Conservation (phyloP, 2,113 vertebrate species). For the Anoplopoma fimbria region DNA sequence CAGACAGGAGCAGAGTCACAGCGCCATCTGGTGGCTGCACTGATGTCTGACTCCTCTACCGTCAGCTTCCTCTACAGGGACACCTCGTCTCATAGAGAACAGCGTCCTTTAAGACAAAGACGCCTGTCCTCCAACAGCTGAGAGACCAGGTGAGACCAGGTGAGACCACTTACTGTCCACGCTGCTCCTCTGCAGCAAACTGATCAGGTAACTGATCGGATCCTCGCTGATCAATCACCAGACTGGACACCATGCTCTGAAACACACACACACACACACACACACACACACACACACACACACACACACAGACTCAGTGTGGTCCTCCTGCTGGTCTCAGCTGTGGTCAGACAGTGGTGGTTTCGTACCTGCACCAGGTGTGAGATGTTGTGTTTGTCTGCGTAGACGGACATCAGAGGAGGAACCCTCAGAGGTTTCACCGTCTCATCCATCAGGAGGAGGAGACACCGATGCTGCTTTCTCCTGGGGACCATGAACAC, state of each 20-base stretch:
- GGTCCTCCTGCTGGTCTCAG: background rate
- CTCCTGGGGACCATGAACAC: conserved; percentile 11
- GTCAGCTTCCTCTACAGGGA: no score
- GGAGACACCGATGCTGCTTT: background rate
- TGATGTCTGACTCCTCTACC: no score
- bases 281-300: conserved; percentile 38
- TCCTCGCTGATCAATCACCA: conserved; percentile 89
- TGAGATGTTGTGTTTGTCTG: conserved; percentile 86
- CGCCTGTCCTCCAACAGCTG: no score
- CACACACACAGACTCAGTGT: background rate
- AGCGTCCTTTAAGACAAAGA: no score
- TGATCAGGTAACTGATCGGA: conserved; percentile 88
- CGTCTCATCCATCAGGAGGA: conserved; percentile 84
- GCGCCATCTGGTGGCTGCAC: conserved; percentile 19
- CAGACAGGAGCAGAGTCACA: background rate
- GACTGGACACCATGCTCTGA: conserved; percentile 87
- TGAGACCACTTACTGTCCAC: conserved; percentile 84
- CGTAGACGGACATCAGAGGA: conserved; percentile 85
- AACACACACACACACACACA: conserved; percentile 50
- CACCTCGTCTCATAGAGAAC: no score
- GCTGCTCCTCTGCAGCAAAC: conserved; percentile 82
- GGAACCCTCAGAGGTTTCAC: conserved; percentile 82
- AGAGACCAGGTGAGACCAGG: no score
- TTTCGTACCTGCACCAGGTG: conserved; percentile 85
- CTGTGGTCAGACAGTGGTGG: background rate